Percentiles rank a stretch among this genome's conserved stretches.
Conservation (phyloP, 2,888 invertebrate genomes). For the Noctuana brunneofusca region DNA sequence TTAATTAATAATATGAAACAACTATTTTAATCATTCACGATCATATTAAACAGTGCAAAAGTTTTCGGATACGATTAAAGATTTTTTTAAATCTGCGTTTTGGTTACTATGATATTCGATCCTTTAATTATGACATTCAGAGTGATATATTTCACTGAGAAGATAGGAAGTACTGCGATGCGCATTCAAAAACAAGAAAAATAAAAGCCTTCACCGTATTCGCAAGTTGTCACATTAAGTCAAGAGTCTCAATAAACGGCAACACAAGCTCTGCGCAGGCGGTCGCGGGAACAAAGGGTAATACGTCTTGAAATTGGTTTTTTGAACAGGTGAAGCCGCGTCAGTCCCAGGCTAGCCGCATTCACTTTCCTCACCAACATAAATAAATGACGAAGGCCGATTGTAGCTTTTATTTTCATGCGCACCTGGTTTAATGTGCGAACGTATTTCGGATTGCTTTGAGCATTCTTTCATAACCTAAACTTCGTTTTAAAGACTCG, state of each 20-base stretch:
- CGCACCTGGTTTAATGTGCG: constrained; percentile 70
- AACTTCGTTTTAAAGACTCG: constrained; percentile 65
- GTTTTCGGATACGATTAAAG: no score
- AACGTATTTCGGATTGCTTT: constrained; percentile 67
- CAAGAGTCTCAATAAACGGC: constrained; percentile 59
- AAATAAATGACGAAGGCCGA: constrained; percentile 66
- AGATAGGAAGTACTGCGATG: constrained; percentile 38
- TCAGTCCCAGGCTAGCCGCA: constrained; percentile 57
- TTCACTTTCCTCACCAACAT: constrained; percentile 67
- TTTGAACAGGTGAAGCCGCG: constrained; percentile 72
- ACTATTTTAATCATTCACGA: no score
- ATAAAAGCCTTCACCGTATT: constrained; percentile 54
- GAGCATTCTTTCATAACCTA: constrained; percentile 71
- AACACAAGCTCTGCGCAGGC: constrained; percentile 54
- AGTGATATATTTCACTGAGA: constrained; percentile 30
- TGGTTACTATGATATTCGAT: background rate
- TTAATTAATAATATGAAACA: no score
- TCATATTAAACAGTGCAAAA: no score
- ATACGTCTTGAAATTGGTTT: constrained; percentile 71
- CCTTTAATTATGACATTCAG: background rate
- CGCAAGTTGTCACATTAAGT: constrained; percentile 55
- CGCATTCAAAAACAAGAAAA: constrained; percentile 29
- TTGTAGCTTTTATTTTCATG: constrained; percentile 61
- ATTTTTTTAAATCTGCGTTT: background rate
- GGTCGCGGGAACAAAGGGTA: constrained; percentile 70